A percentile compares a stretch with the other conserved stretches of the same genome.
Conservation (phyloP, 2,797 vertebrate genomes). For the Jordanella pulchra region DNA sequence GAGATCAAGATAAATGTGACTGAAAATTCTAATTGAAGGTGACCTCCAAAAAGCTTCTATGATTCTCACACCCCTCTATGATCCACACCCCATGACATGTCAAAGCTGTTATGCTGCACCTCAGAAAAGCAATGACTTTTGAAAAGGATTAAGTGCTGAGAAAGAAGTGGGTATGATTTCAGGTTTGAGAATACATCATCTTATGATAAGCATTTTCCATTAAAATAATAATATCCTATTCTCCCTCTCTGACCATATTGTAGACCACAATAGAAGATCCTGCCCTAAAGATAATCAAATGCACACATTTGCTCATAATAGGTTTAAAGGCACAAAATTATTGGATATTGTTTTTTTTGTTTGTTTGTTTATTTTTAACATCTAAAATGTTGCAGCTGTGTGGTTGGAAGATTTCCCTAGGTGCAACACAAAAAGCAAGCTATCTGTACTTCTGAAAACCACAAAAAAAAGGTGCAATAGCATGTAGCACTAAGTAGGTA, state of each 20-base stretch:
- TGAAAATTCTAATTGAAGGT: no score
- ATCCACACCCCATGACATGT: background rate
- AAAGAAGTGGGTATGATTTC: background rate
- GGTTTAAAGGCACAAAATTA: background rate
- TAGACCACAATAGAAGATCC: background rate
- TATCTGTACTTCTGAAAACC: no score
- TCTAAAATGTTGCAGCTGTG: background rate
- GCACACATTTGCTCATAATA: background rate
- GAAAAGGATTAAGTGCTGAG: background rate
- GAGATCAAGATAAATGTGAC: no score
- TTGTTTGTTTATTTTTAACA: background rate
- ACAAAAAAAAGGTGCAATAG: no score
- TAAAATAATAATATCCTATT: background rate
- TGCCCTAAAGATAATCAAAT: background rate
- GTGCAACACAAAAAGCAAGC: no score
- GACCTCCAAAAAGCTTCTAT: no score
- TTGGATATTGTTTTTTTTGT: background rate
- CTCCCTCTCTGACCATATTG: background rate
- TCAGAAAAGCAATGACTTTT: background rate
- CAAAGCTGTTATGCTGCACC: background rate
- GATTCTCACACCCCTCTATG: no score
- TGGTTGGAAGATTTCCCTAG: background rate
- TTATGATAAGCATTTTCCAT: background rate
- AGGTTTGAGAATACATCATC: background rate
- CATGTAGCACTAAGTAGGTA: no score